Percentiles rank a stretch among this genome's conserved stretches.
phyloP scores from a whole-genome alignment of 2,113 vertebrate genomes.

The Hemiscyllium ocellatum region DNA sequence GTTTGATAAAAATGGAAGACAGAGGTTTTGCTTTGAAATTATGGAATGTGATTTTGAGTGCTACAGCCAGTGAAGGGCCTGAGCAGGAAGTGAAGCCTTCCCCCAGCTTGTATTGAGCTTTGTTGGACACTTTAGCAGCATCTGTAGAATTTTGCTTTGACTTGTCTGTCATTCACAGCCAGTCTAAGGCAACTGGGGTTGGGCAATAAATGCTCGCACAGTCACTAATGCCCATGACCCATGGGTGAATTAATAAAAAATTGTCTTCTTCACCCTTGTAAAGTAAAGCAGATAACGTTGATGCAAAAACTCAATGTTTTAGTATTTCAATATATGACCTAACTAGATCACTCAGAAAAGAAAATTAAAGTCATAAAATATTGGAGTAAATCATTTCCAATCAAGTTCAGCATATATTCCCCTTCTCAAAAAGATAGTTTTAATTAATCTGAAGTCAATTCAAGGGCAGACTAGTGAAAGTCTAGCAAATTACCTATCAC shows the following conservation, averaged over 20 bases:
- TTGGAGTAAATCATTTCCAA: background rate
- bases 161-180: background rate
- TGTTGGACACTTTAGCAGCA: too few relatives aligned
- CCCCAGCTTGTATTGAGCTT: too few relatives aligned
- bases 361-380: conserved; percentile 23
- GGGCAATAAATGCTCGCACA: too few relatives aligned
- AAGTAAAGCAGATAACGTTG: background rate
- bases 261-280: too few relatives aligned
- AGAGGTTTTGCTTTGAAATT: too few relatives aligned
- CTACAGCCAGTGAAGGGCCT: too few relatives aligned
- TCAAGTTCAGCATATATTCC: background rate
- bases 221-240: too few relatives aligned
- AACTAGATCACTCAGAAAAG: background rate
- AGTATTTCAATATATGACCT: background rate
- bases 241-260: too few relatives aligned
- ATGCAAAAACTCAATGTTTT: background rate
- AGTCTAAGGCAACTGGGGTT: background rate
- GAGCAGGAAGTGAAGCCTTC: too few relatives aligned
- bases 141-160: too few relatives aligned
- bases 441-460: conserved; percentile 29
- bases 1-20: too few relatives aligned
- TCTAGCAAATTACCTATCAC: conserved; percentile 24
- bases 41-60: too few relatives aligned
- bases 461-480: conserved; percentile 15
- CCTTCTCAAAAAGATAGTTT: background rate